Percentiles rank a stretch among this genome's conserved stretches.
These are phyloP conservation scores for Brachymystax lenok DNA, from an alignment of 2,797 vertebrate species.

Conservation along the genomic window DNA sequence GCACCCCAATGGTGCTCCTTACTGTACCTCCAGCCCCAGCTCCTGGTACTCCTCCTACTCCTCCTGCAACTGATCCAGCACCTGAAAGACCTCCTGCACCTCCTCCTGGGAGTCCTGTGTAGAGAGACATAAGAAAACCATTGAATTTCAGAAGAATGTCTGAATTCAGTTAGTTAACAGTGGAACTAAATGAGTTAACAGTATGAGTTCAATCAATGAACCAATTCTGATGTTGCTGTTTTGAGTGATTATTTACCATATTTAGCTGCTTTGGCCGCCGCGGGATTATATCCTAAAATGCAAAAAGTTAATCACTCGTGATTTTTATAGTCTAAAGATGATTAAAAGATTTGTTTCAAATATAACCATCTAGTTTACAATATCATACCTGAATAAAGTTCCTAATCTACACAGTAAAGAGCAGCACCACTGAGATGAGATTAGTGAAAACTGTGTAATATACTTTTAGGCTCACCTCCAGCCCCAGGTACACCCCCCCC, in stretches of 20 bases:
- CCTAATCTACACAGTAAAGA: too few species aligned
- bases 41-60: neutral
- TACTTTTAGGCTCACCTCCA: neutral
- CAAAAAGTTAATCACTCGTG: neutral
- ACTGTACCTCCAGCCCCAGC: too few species aligned
- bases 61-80: constrained; percentile 1
- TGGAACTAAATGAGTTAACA: too few species aligned
- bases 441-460: too few species aligned
- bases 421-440: too few species aligned
- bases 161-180: neutral
- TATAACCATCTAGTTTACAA: too few species aligned
- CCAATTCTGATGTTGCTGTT: neutral
- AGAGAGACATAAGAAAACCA: neutral
- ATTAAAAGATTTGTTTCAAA: too few species aligned
- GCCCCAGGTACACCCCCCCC: constrained; percentile 11
- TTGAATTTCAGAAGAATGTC: neutral
- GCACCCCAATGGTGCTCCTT: too few species aligned
- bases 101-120: constrained; percentile 19
- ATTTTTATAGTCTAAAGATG: too few species aligned
- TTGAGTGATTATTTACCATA: neutral
- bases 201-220: too few species aligned
- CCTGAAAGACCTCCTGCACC: neutral
- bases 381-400: too few species aligned
- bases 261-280: constrained; percentile 70
- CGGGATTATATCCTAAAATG: constrained; percentile 20